These are phyloP conservation scores for Onychostruthus taczanowskii DNA, from an alignment of 2,113 vertebrate species.

Conservation along the genomic window DNA sequence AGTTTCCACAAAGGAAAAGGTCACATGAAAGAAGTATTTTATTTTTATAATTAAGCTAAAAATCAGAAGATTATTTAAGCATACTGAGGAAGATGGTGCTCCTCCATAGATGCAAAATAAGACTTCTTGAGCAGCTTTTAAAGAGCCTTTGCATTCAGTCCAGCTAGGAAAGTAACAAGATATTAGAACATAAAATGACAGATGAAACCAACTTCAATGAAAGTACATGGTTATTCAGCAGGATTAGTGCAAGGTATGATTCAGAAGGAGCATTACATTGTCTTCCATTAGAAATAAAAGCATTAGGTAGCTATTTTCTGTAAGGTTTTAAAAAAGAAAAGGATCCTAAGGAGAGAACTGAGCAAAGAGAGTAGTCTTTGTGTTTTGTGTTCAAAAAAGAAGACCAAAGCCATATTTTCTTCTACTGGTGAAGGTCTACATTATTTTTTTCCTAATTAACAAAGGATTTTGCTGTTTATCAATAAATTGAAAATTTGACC, in stretches of 20 bases:
- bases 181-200: not conserved
- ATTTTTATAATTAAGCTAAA: not conserved
- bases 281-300: not conserved
- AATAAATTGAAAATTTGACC: not conserved
- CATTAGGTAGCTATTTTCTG: not conserved
- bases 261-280: not conserved
- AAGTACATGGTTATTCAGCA: not conserved
- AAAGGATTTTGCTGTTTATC: not conserved
- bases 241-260: not conserved
- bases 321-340: not conserved
- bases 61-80: not conserved
- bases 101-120: not conserved
- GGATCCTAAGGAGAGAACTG: not conserved
- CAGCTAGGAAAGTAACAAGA: not conserved
- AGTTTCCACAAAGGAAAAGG: not conserved
- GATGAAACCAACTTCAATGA: not conserved
- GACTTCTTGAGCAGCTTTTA: not conserved
- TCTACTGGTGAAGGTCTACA: not conserved
- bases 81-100: not conserved
- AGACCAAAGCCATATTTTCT: not conserved
- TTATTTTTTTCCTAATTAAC: not conserved
- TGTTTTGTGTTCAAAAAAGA: not conserved
- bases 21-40: not conserved
- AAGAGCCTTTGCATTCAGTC: not conserved
- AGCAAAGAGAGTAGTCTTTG: not conserved